Evolutionary conservation across 2,113 vertebrate genomes (phyloP).

Genomic region (Coptodon bakossiorum): DNA sequence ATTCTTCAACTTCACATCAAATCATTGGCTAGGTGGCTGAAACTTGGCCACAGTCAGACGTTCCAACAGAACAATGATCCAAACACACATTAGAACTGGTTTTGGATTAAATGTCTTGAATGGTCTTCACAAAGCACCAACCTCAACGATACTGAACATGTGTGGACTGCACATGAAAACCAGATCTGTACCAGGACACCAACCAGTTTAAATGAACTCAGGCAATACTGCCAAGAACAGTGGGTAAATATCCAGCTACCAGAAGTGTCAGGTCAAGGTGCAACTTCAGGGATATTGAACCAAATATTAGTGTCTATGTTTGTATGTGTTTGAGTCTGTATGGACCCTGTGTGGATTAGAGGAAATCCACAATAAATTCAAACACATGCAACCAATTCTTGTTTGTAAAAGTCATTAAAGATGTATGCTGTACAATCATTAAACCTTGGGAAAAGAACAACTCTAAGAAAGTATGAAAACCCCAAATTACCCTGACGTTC

Average conservation of each 20-base stretch:
- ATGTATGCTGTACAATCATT: background rate
- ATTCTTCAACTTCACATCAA: background rate
- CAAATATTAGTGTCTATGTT: background rate
- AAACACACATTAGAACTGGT: background rate
- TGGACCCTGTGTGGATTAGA: background rate
- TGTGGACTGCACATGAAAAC: background rate
- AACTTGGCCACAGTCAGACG: background rate
- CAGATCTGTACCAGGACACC: background rate
- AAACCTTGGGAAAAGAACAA: background rate
- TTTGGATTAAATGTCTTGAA: background rate
- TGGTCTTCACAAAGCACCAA: background rate
- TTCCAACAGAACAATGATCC: background rate
- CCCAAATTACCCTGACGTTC: background rate
- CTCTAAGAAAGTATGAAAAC: background rate
- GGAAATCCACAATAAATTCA: background rate
- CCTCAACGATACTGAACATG: background rate
- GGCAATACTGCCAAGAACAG: background rate
- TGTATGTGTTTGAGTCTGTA: background rate
- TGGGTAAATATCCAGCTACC: background rate
- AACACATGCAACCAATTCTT: background rate
- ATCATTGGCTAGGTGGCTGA: background rate
- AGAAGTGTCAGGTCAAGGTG: background rate
- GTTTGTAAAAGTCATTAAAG: background rate
- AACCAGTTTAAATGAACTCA: background rate
- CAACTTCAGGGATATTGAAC: background rate